These are phyloP conservation scores for Elmis aenea DNA, from an alignment of 2,888 invertebrate genomes.

Conservation along the genomic window DNA sequence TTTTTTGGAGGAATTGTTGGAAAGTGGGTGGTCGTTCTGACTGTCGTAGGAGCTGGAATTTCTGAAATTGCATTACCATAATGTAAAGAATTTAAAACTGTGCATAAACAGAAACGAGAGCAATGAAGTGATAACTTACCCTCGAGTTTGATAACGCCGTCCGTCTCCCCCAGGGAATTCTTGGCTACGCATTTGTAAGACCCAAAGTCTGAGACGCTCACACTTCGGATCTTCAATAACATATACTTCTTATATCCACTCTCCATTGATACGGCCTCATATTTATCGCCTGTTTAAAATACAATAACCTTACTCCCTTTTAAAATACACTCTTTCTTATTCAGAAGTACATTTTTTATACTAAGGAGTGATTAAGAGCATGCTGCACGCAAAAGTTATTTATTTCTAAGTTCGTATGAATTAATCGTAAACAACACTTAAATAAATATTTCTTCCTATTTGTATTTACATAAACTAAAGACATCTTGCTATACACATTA, in stretches of 20 bases:
- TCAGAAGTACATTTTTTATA: no score
- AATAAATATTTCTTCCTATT: no score
- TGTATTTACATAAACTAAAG: no score
- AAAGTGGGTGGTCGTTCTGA: slow-evolving; percentile 58
- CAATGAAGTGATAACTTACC: slow-evolving; percentile 53
- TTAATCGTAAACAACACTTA: no score
- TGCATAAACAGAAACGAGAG: no score
- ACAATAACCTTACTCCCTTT: slow-evolving; percentile 7
- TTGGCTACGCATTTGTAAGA: slow-evolving; percentile 89
- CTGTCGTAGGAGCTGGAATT: slow-evolving; percentile 79
- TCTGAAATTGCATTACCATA: slow-evolving; percentile 53
- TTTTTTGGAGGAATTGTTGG: slow-evolving; percentile 58
- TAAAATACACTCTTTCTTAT: slow-evolving; percentile 5
- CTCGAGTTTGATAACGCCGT: slow-evolving; percentile 83
- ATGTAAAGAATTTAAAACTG: no score
- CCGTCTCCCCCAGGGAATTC: slow-evolving; percentile 85
- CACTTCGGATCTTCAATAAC: slow-evolving; percentile 82
- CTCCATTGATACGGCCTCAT: slow-evolving; percentile 77
- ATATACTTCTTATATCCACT: slow-evolving; percentile 86
- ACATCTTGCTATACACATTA: no score
- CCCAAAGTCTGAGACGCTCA: slow-evolving; percentile 75
- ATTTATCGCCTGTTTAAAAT: slow-evolving; percentile 69
- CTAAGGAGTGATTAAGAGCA: no score
- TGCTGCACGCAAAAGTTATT: no score
- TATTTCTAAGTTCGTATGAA: no score